phyloP scores from a whole-genome alignment of 2,797 vertebrate genomes.

The Melopsittacus undulatus region DNA sequence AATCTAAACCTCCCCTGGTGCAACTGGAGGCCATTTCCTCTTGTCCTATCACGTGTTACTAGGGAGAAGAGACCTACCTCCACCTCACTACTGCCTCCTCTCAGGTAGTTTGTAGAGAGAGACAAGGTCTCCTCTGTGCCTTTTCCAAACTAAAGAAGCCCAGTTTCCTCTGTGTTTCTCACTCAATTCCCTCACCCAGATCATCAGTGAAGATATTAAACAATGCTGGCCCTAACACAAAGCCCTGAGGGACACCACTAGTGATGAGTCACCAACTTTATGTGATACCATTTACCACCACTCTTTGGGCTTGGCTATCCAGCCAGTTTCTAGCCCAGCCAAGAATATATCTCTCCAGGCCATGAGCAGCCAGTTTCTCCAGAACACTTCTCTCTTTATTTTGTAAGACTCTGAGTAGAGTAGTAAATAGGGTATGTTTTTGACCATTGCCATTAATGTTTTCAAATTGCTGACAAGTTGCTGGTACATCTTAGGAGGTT shows the following conservation, averaged over 20 bases:
- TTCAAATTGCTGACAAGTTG: background rate
- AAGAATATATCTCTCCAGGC: background rate
- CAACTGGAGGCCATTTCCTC: background rate
- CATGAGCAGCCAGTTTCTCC: background rate
- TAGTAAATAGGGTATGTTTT: background rate
- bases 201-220: background rate
- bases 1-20: background rate
- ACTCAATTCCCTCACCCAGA: background rate
- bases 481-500: background rate
- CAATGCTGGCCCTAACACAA: background rate
- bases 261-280: background rate
- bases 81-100: background rate
- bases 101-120: background rate
- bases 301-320: background rate
- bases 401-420: background rate
- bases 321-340: background rate
- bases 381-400: background rate
- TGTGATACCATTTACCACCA: background rate
- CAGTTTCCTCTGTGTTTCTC: background rate
- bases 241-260: background rate
- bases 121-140: background rate
- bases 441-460: background rate
- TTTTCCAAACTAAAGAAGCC: background rate
- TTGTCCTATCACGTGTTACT: background rate
- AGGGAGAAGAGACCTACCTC: background rate